These are phyloP conservation scores for Pimpla rufipes DNA, from an alignment of 2,888 invertebrate genomes.

Conservation along the genomic window DNA sequence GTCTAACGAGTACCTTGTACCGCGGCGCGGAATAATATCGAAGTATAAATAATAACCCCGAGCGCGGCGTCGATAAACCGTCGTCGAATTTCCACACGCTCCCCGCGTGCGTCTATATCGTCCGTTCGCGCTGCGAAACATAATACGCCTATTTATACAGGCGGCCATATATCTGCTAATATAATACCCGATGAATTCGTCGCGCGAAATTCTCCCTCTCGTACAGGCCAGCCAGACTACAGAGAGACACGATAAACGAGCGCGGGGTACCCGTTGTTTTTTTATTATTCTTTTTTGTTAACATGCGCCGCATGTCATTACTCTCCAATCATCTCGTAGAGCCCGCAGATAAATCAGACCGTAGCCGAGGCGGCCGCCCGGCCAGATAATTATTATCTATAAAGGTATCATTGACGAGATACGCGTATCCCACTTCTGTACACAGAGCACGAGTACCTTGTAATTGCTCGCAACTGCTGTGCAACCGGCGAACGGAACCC, in stretches of 20 bases:
- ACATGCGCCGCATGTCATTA: slow-evolving; percentile 46
- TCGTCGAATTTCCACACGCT: slow-evolving; percentile 46
- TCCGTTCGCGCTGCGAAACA: slow-evolving; percentile 26
- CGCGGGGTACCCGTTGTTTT: background rate
- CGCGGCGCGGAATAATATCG: slow-evolving; percentile 24
- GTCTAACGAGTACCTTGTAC: slow-evolving; percentile 51
- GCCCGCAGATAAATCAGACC: slow-evolving; percentile 55
- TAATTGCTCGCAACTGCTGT: slow-evolving; percentile 59
- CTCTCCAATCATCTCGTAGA: slow-evolving; percentile 47
- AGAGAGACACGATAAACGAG: slow-evolving; percentile 41
- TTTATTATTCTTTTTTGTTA: slow-evolving; percentile 1
- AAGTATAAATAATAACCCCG: slow-evolving; percentile 44
- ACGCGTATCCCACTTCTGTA: slow-evolving; percentile 56
- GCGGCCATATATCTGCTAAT: slow-evolving; percentile 15
- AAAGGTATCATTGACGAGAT: slow-evolving; percentile 66
- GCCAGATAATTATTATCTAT: slow-evolving; percentile 64
- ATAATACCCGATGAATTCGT: slow-evolving; percentile 56
- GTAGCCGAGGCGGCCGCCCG: slow-evolving; percentile 5
- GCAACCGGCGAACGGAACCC: background rate
- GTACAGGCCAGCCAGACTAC: too few species aligned
- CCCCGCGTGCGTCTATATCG: background rate
- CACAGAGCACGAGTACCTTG: slow-evolving; percentile 55
- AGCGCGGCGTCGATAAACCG: slow-evolving; percentile 42
- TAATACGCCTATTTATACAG: slow-evolving; percentile 39
- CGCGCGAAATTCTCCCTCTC: slow-evolving; percentile 45